Evolutionary conservation across 2,113 vertebrate species (phyloP), one percentile per base, ranked within the genome.

Genomic region (Myrmecobius fasciatus): DNA sequence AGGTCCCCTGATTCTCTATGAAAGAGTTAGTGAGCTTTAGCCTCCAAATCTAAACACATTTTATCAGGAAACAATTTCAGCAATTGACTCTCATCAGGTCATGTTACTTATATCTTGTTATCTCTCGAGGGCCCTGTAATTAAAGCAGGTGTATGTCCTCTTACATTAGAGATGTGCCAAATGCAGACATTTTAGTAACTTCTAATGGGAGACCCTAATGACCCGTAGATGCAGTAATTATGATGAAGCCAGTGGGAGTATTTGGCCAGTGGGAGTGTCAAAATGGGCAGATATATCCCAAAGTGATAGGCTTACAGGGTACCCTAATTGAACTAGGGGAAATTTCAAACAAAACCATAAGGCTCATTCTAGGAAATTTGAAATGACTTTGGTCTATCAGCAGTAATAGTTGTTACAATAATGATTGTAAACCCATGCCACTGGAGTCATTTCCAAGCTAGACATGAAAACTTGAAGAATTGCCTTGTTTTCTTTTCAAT

Each of bases 61-160:
- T 97, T 96, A 94, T 96, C 89, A 67, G 53, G 92, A 94, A 97
- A 97, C 60, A 97, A 20, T 93, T 94, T 89, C n/a, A 56, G 94
- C 94, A 95, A 90, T 92, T 97, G 96, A 96, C 97, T 97, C 94
- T 94, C 94, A 26, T 95, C 92, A 98, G 67, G 91, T 94, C 96
- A 93, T 97, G 95, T 92, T 96, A 91, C 97, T 98, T 97, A 51
- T 96, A 96, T 93, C 92, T 96, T 95, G 49, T 96, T 95, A 94
- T 96, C 67, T 97, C 92, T 31, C 93, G 96, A 92, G 93, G 92
- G 52, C 67, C 90, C 89, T 96, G 93, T 97, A 96, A 97, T 98
- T 97, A 28, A 94, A 96, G 89, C 92, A 96, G 94, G 90, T 96
- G 94, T 89, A 94, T 51, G 56, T 97, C 91, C 97, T 97, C 93